Evolutionary conservation across 2,888 invertebrate species (phyloP), one percentile per base, ranked within the genome.

Genomic region (Cynaeus angustus): DNA sequence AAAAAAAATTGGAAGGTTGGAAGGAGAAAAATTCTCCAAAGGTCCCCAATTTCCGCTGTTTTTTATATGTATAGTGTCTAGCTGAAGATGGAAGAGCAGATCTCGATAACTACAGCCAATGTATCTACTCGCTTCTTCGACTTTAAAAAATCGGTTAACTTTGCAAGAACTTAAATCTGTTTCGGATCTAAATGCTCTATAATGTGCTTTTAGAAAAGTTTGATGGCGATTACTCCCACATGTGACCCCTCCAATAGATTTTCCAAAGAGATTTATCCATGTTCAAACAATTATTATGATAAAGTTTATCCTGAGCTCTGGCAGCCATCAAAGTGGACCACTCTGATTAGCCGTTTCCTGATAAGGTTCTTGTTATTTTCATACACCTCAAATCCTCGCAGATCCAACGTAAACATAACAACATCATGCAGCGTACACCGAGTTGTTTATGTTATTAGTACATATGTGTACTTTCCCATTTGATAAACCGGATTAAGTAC

Each of bases 401-500:
- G 16, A 41, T 53, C 65, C 33, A 43, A 37, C 1, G 16, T 53
- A 65, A 65, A 65, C 53, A 65, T n/a, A n/a, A 13, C 9, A 41
- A 10, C 37, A 55, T 33, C 56, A 28, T 46, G 66, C 46, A 62
- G 8, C 38, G 38, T 8, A 65, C 43, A 53, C 53, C 6, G 26
- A 9, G 8, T 41, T 65, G 56, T 69, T 68, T 65, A 58, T 65
- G 45, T 69, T 69, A 68, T 69, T 62, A 67, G 66, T 62, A 67
- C 67, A 66, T 66, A 62, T 70, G 70, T 67, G 67, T 70, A 70
- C 67, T 26, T 67, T 67, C 72, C 69, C 69, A 69, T 72, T 74
- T 74, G 70, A 74, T 74, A 76, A 77, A 77, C 74, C 65, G 68
- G 69, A 75, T 75, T 75, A 74, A 72, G 74, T 72, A 64, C 59